These are phyloP conservation scores for Apodemus sylvaticus DNA, from an alignment of 2,113 vertebrate genomes.

Conservation along the genomic window DNA sequence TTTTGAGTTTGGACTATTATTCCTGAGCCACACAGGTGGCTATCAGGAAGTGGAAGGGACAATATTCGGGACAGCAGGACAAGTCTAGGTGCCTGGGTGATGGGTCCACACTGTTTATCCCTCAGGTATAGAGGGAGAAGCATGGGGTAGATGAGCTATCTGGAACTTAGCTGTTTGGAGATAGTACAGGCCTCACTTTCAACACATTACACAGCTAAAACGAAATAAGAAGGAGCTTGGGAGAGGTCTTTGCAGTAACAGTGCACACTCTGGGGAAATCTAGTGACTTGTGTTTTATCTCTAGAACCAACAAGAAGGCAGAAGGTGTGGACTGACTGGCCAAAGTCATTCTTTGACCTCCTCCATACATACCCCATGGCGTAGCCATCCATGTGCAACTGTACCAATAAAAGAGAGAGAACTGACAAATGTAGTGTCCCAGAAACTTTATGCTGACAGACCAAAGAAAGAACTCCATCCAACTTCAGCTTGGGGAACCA, in stretches of 20 bases:
- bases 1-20: neutral
- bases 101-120: accelerated
- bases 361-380: neutral
- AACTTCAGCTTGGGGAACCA: neutral
- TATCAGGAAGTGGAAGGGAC: neutral
- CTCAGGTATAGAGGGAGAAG: neutral
- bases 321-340: too few relatives aligned
- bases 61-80: neutral
- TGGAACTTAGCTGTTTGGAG: neutral
- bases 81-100: accelerated
- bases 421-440: too few relatives aligned
- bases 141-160: neutral
- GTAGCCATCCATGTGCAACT: neutral
- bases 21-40: neutral
- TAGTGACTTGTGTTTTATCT: neutral
- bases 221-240: too few relatives aligned
- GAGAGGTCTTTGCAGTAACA: neutral
- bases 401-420: neutral
- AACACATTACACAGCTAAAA: neutral
- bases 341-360: neutral
- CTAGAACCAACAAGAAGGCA: neutral
- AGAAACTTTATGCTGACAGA: neutral
- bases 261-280: neutral
- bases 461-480: neutral
- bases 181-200: neutral